A percentile compares a stretch with the other conserved stretches of the same genome.
Conservation (phyloP, 53 echinoderm and acorn worm species). For the Luidia sarsii region DNA sequence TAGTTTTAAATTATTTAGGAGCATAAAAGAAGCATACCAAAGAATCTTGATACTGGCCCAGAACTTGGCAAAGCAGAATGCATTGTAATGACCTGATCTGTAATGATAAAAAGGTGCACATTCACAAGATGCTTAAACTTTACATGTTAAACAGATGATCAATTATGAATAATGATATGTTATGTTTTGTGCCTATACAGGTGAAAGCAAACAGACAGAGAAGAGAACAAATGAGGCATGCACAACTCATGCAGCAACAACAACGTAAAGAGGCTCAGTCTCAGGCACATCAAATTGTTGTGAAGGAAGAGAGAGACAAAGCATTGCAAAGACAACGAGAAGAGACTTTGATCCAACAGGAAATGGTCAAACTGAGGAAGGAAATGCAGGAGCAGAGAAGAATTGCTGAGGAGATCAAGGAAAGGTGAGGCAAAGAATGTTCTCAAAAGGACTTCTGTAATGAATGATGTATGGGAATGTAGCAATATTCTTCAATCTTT, state of each 20-base stretch:
- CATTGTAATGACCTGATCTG: too few species aligned
- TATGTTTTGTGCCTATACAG: too few species aligned
- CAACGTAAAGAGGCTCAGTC: conserved; percentile 70
- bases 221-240: conserved; percentile 56
- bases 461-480: too few species aligned
- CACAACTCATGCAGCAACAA: conserved; percentile 56
- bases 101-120: background rate
- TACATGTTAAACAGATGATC: background rate
- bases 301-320: conserved; percentile 81
- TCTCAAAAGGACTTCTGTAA: too few species aligned
- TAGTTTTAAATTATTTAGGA: too few species aligned
- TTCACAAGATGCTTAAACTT: background rate
- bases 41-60: too few species aligned
- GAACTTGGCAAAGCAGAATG: too few species aligned
- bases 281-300: conserved; percentile 86
- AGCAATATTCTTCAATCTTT: too few species aligned
- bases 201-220: conserved; percentile 93
- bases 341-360: conserved; percentile 77
- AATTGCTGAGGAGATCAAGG: conserved; percentile 67
- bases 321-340: conserved; percentile 72
- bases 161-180: conserved; percentile 57
- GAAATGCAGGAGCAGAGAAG: conserved; percentile 80
- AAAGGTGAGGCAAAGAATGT: conserved; percentile 44
- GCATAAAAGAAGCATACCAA: too few species aligned
- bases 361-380: conserved; percentile 88